A percentile compares a stretch with the other conserved stretches of the same genome.
Conservation (phyloP, 2,113 vertebrate genomes). For the Chascanopsetta lugubris region DNA sequence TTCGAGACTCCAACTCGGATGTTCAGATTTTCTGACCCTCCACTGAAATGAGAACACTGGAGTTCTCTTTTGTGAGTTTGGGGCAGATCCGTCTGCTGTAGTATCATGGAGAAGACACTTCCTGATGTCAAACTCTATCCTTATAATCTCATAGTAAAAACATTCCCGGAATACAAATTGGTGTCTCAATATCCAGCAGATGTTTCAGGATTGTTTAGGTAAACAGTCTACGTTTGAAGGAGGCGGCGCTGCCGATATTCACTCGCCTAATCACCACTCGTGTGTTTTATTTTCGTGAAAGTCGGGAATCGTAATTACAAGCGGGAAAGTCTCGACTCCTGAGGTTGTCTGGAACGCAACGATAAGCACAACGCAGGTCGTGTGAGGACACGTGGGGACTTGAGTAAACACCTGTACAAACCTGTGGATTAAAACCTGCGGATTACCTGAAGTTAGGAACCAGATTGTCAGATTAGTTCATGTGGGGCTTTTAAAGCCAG, state of each 20-base stretch:
- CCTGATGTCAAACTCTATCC: too few relatives aligned
- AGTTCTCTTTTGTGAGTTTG: not conserved
- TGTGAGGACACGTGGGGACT: not conserved
- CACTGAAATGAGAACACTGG: too few relatives aligned
- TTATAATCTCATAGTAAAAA: not conserved
- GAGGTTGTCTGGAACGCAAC: not conserved
- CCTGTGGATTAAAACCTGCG: not conserved
- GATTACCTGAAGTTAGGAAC: not conserved
- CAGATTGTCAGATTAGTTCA: not conserved
- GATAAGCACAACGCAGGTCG: not conserved
- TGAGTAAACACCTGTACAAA: not conserved
- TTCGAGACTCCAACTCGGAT: not conserved
- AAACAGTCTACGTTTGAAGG: not conserved
- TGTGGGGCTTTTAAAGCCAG: not conserved
- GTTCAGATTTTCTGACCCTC: too few relatives aligned
- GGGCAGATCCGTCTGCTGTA: not conserved
- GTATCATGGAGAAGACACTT: too few relatives aligned
- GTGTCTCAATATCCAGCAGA: too few relatives aligned
- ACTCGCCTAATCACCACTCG: not conserved
- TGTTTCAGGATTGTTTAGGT: too few relatives aligned
- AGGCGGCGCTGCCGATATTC: not conserved
- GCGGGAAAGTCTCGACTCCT: not conserved
- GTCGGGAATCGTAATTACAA: not conserved
- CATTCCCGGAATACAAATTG: too few relatives aligned
- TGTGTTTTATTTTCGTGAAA: not conserved